Percentiles rank a stretch among this genome's conserved stretches.
phyloP scores from a whole-genome alignment of 1,140 invertebrate species.

The Leptinotarsa texana region DNA sequence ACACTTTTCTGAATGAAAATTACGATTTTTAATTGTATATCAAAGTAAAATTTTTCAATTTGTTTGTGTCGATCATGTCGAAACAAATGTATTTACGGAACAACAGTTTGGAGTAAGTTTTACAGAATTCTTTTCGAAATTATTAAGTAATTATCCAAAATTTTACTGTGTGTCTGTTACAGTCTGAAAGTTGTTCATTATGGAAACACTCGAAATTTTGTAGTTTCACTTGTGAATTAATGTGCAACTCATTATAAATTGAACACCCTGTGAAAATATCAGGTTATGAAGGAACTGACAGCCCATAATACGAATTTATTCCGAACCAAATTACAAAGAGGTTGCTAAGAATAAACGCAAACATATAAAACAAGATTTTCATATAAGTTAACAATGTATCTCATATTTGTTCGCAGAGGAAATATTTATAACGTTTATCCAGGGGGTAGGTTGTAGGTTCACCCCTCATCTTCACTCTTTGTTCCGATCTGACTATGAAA shows the following conservation, averaged over 20 bases:
- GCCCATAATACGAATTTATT: conserved; percentile 35
- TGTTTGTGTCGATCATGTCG: too few relatives aligned
- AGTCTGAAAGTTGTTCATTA: too few relatives aligned
- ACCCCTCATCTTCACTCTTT: conserved; percentile 11
- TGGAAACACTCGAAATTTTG: not conserved
- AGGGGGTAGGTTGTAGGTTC: conserved; percentile 12
- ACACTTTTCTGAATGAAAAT: too few relatives aligned
- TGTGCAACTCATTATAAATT: too few relatives aligned
- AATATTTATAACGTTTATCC: conserved; percentile 16
- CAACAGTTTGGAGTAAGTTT: too few relatives aligned
- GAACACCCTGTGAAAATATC: not conserved
- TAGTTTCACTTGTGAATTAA: not conserved
- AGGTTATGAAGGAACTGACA: conserved; percentile 29
- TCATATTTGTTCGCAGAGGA: conserved; percentile 28
- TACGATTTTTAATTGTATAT: too few relatives aligned
- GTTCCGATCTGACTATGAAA: conserved; percentile 17
- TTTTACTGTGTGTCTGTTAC: too few relatives aligned
- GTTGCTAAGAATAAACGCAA: conserved; percentile 32
- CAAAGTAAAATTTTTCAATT: too few relatives aligned
- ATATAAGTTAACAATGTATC: conserved; percentile 38
- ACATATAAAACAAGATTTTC: conserved; percentile 37
- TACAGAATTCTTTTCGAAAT: too few relatives aligned
- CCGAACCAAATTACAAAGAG: conserved; percentile 36
- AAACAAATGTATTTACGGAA: too few relatives aligned
- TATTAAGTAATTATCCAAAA: too few relatives aligned